Evolutionary conservation across 2,113 vertebrate genomes (phyloP).

Genomic region (Agapornis roseicollis): DNA sequence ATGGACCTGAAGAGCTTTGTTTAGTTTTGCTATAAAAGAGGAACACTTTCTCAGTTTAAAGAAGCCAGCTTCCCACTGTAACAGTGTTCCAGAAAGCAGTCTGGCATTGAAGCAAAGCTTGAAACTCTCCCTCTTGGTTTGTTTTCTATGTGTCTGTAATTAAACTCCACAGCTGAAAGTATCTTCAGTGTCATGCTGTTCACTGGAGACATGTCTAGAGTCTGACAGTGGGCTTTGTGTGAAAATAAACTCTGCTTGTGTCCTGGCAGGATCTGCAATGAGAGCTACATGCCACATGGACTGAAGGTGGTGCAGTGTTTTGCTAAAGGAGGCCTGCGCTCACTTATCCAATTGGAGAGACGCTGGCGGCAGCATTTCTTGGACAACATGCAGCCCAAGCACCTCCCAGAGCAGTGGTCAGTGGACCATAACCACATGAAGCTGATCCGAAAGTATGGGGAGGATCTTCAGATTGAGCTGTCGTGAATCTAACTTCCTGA

Average conservation of each 20-base stretch:
- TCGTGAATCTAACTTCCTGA: conserved; percentile 17
- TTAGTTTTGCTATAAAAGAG: neutral
- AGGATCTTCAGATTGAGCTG: conserved; percentile 82
- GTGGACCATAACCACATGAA: conserved; percentile 93
- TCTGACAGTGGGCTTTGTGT: neutral
- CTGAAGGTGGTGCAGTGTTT: conserved; percentile 90
- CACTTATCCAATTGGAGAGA: conserved; percentile 91
- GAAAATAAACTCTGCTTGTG: conserved; percentile 45
- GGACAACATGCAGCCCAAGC: conserved; percentile 85
- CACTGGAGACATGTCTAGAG: neutral
- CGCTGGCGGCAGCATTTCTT: conserved; percentile 97
- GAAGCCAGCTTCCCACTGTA: neutral
- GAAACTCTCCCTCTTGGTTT: neutral
- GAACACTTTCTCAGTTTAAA: neutral
- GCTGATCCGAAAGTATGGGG: conserved; percentile 89
- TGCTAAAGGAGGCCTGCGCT: conserved; percentile 79
- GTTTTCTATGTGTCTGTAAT: neutral
- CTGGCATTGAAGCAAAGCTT: neutral
- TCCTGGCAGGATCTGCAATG: conserved; percentile 87
- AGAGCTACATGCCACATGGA: conserved; percentile 89
- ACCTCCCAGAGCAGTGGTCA: conserved; percentile 92
- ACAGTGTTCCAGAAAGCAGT: neutral
- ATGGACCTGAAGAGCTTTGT: neutral
- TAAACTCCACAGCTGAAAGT: neutral
- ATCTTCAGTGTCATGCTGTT: neutral